Evolutionary conservation across 2,888 invertebrate genomes (phyloP), one percentile per base, ranked within the genome.

Genomic region (Gortyna flavago): DNA sequence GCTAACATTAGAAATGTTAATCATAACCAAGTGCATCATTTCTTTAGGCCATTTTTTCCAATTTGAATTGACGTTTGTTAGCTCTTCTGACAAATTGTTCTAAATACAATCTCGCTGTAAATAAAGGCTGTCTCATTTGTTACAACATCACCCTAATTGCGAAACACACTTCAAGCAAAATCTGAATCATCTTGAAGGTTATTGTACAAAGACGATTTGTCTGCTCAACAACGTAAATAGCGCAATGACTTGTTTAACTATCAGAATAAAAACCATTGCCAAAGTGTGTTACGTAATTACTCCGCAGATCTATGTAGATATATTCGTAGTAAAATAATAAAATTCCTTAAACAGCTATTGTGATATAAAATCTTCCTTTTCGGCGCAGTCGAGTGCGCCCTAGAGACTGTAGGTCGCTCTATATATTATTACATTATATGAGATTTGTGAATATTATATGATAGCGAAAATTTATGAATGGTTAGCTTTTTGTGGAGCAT

Each of bases 401-500:
- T 85, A 67, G 87, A 85, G 88, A 74, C 77, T 86, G 81, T 90
- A 90, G 89, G 80, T 69, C 75, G 79, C 81, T 85, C 87, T 88
- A 84, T 81, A 84, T 79, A 86, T 77, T 81, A 81, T 85, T 75
- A 54, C 77, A 61, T 67, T 77, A 75, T 90, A 92, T 91, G 87
- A 90, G 92, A 93, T 91, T 91, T 95, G 94, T 95, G 94, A 93
- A 95, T 94, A 94, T 92, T 92, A 92, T 94, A 93, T 93, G 90
- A 90, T 95, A 95, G 94, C 90, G 92, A 90, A 95, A 92, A 87
- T 91, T 95, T 95, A 96, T 95, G 94, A 91, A 95, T 87, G 91
- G 95, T 95, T 96, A 95, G 96, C 96, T 96, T 96, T 95, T 96
- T 95, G 95, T 95, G 96, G 93, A 88, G 96, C 96, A 95, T 96